Evolutionary conservation across 2,113 vertebrate genomes (phyloP).

Genomic region (Petromus typicus): DNA sequence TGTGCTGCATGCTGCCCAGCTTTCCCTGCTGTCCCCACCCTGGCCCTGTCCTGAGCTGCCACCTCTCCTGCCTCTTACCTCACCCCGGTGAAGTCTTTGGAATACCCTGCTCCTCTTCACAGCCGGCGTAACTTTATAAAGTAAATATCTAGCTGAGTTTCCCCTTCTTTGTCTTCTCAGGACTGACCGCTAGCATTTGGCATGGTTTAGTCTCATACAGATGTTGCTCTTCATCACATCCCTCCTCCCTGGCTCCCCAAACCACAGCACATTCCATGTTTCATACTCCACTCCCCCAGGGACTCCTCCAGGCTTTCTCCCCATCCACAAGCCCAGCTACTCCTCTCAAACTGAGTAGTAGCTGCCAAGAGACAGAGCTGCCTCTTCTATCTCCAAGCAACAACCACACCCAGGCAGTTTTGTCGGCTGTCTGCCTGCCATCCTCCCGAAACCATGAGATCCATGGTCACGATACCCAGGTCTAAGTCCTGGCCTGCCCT

Average conservation of each 20-base stretch:
- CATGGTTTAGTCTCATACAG: not conserved
- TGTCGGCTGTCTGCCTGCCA: accelerated
- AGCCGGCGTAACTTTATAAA: not conserved
- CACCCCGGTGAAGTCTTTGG: not conserved
- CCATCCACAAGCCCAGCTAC: not conserved
- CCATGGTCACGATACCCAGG: no score
- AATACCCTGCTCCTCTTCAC: not conserved
- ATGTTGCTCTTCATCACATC: not conserved
- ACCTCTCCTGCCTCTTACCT: accelerated
- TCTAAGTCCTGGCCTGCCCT: accelerated
- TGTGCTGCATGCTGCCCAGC: no score
- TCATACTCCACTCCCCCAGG: no score
- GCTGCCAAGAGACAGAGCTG: not conserved
- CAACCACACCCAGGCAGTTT: accelerated
- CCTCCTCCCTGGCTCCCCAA: no score
- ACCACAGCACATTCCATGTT: accelerated
- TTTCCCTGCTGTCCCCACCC: not conserved
- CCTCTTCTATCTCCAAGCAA: not conserved
- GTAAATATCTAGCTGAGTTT: not conserved
- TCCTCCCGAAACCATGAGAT: accelerated
- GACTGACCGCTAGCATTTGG: not conserved
- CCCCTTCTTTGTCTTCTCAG: accelerated
- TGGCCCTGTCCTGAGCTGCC: accelerated
- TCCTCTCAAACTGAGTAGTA: not conserved
- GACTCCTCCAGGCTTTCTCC: not conserved